Base-by-base conservation (phyloP, 2,797 vertebrate genomes). In the Oreochromis mossambicus region DNA sequence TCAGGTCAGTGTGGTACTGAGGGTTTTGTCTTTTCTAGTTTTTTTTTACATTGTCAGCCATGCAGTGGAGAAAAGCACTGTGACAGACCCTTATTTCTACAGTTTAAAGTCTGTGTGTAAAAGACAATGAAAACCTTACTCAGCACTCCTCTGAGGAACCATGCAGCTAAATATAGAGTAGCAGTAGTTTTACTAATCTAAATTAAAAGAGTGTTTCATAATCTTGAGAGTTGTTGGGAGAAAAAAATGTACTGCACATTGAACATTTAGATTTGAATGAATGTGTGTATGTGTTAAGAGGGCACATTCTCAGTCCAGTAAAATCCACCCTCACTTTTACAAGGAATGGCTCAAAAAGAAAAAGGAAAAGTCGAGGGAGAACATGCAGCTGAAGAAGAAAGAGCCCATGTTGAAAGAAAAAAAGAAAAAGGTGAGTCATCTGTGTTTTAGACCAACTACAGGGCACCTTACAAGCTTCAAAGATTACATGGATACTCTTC, bases 271-370 rank as follows among this genome's bases (percentile, higher is more conserved):
- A 80, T 43, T 43, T 43, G 26, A 51, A 13, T 46, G 32, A 63
- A 36, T 63, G 58, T 63, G 34, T 63, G 32, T 63, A n/a, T 38
- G 58, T 26, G 12, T 56, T 63, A 38, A 63, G 63, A 63, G 12
- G 7, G 12, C 14, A 24, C 3, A 63, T 63, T 83, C 19, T 84
- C 17, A 36, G 3, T 84, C 34, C 21, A 52, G 10, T 76, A 10
- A 68, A 79, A 61, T 29, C 15, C 9, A 8, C 34, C 17, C 10
- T 61, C 29, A 8, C 21, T 77, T 36, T 43, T 58, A 80, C 86
- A 91, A 99, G 98, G 97, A 98, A 79, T 99, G 98, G 98, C 92
- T 98, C 77, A 95, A 96, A 94, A 98, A 97, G 95, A 99, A 99
- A 94, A 97, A 95, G 66, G 87, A 93, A 43, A 94, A 93, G 87